Base-by-base conservation (phyloP, 2,113 vertebrate genomes). In the Colinus virginianus region DNA sequence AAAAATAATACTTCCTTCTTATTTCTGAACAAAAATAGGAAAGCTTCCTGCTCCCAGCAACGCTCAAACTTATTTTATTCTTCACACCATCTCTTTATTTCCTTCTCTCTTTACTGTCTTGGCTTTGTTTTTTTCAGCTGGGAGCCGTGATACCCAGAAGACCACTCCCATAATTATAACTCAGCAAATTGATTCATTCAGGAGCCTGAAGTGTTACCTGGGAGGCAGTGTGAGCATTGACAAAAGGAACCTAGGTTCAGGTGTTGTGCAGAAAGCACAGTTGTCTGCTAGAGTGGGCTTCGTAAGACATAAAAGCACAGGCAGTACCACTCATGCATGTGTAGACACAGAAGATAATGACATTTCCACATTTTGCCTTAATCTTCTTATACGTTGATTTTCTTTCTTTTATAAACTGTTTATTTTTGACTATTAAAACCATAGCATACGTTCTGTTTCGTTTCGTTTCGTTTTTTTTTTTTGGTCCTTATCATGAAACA, bases 51-150 rank as follows among this genome's bases (percentile, higher is more conserved):
- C 48, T 93, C 25, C 28, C 78, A 6, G 6, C 6, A 68, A 86
- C 11, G 15, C 8, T 83, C 32, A 83, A 70, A 68, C 30, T 55
- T 55, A 45, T 36, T 77, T 55, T 69, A 30, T 51, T 76, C 7
- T 61, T 46, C 16, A 45, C 36, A 69, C 36, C 5, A 26, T 8
- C 18, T 56, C 40, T 67, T 78, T 8, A 26, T 84, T 87, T 91
- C 11, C 36, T 87, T 84, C 40, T 84, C 45, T 59, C 51, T 87
- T 76, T 84, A n/a, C 40, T 71, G 9, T 55, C 87, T 67, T 67
- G 45, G 20, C 43, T 81, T 81, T 79, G 55, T 72, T 12, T 87
- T 93, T 93, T 89, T 89, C 84, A 87, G 11, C 46, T 46, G 56
- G 59, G 49, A 89, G 19, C 36, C 61, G 26, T 92, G 53, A n/a